These are phyloP conservation scores for Silurus meridionalis DNA, from an alignment of 2,113 vertebrate genomes.

Conservation along the genomic window DNA sequence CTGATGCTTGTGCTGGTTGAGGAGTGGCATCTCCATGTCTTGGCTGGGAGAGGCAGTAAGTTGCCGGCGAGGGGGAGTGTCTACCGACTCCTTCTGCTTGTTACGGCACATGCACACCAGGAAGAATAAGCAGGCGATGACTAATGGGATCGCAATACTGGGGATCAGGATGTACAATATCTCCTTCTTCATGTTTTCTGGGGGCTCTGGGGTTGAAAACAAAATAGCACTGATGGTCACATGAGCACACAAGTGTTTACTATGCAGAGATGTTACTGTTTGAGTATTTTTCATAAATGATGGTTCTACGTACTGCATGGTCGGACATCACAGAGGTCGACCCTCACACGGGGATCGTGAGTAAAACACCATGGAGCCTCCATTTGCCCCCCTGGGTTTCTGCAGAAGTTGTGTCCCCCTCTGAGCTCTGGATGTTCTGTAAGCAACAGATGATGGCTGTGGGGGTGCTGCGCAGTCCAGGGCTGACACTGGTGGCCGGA, in stretches of 20 bases:
- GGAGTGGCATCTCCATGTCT: conserved; percentile 91
- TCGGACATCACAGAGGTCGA: conserved; percentile 91
- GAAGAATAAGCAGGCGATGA: conserved; percentile 94
- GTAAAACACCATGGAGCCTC: conserved; percentile 97
- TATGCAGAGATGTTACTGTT: background rate
- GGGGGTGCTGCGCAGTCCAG: conserved; percentile 88
- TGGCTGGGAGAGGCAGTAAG: conserved; percentile 84
- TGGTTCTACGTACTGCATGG: conserved; percentile 86
- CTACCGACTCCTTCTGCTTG: conserved; percentile 84
- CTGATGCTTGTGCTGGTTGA: conserved; percentile 89
- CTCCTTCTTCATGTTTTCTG: conserved; percentile 87
- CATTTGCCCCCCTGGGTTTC: conserved; percentile 94
- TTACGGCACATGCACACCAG: conserved; percentile 94
- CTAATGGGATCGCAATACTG: conserved; percentile 89
- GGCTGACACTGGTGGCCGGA: conserved; percentile 89
- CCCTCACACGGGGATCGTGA: conserved; percentile 83
- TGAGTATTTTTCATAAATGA: background rate
- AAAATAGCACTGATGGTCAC: background rate
- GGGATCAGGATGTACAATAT: conserved; percentile 94
- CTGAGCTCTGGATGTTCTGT: conserved; percentile 84
- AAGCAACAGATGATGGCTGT: conserved; percentile 82
- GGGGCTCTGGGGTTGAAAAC: conserved; percentile 73
- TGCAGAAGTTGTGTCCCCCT: conserved; percentile 89
- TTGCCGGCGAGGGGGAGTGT: conserved; percentile 81
- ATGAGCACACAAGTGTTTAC: background rate